Evolutionary conservation across 2,888 invertebrate genomes (phyloP), one percentile per base, ranked within the genome.

Genomic region (Homarus gammarus): DNA sequence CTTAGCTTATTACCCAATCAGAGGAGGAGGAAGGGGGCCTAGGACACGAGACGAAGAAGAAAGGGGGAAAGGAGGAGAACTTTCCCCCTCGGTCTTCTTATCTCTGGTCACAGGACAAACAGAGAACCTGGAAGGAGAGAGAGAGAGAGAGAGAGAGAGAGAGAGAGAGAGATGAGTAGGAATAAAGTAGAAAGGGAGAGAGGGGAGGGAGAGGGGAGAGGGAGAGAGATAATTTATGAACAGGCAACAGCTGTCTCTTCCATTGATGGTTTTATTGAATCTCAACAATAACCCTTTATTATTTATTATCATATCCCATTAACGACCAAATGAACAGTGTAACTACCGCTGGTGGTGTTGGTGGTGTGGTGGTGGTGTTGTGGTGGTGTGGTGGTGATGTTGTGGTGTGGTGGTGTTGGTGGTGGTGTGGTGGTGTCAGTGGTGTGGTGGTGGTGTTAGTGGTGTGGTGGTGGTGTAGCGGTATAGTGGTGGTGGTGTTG

Each of bases 231-330:
- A 38, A 56, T 33, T 49, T 10, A 79, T 51, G 18, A 51, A 18
- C n/a, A 33, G 31, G 12, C 22, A 18, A 22, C 81, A 84, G 84
- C 84, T 84, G 84, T 51, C 84, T 84, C 70, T n/a, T 44, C 84
- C 18, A 73, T 84, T 84, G 84, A 81, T 36, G 56, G 31, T 36
- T 84, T 84, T 84, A 84, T 84, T 84, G 84, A 73, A 84, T 31
- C 44, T 33, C 73, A 70, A 84, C 84, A 84, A 84, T 84, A 84
- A 84, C 84, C 84, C 84, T 84, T 84, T 84, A 84, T 84, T 84
- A 84, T 84, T 84, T 84, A 84, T 84, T 36, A 84, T 73, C 84
- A 72, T 49, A 33, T 73, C 51, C 84, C 51, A 72, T 70, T 73
- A 27, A 84, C 27, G 49, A 36, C 84, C 84, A 84, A 84, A 84